Percentiles rank a stretch among this genome's conserved stretches.
Evolutionary conservation across 30 jellyfish, hydroid and myxozoan species (phyloP).

Genomic region (Chironex yamaguchii): DNA sequence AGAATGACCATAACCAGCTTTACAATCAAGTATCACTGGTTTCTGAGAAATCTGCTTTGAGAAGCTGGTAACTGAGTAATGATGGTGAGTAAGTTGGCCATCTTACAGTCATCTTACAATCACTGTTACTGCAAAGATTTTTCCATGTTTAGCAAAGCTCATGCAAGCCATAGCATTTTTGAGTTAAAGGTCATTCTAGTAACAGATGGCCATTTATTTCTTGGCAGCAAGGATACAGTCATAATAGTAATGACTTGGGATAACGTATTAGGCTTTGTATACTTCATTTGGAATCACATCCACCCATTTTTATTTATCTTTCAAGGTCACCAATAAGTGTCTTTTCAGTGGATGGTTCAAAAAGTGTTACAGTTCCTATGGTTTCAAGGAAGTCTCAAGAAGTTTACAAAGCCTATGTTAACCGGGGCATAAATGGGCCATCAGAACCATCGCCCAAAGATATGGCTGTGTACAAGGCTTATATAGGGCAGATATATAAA

Average conservation of each 20-base stretch:
- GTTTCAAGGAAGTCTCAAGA: slow-evolving; percentile 68
- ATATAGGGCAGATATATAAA: slow-evolving; percentile 79
- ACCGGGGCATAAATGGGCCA: slow-evolving; percentile 88
- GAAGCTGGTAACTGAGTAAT: no score
- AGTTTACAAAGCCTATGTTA: slow-evolving; percentile 71
- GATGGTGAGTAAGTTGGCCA: no score
- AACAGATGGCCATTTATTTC: no score
- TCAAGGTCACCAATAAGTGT: slow-evolving; percentile 76
- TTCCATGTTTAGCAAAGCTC: no score
- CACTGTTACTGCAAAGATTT: no score
- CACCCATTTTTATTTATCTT: not conserved
- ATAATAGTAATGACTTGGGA: not conserved
- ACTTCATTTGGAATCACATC: no score
- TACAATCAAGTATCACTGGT: no score
- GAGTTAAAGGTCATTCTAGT: no score
- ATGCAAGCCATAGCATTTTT: no score
- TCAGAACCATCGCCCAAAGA: slow-evolving; percentile 73
- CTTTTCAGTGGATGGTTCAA: slow-evolving; percentile 68
- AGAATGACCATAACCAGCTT: no score
- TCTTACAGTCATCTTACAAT: no score
- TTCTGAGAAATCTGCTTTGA: no score
- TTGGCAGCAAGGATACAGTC: not conserved
- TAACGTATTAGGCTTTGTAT: not conserved
- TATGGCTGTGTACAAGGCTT: slow-evolving; percentile 63
- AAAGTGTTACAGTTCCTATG: slow-evolving; percentile 61